Evolutionary conservation across 2,888 invertebrate species (phyloP), one percentile per base, ranked within the genome.

Genomic region (Eupithecia inturbata): DNA sequence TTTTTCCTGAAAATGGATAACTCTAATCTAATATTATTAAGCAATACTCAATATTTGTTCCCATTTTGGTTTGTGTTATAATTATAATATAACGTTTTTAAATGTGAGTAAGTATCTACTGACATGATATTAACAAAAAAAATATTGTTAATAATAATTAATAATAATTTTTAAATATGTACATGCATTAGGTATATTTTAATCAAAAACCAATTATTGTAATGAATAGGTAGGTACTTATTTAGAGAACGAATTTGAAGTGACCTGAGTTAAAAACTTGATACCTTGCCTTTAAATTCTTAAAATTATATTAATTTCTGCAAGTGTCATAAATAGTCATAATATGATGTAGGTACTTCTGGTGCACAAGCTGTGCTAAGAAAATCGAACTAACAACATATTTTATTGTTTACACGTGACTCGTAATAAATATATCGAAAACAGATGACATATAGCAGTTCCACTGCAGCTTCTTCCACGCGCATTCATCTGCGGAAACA

Each of bases 331-430:
- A 39, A 1, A 9, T 36, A 36, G 0, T 5, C 7, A 9, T 36
- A 36, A 36, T 9, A 22, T 62, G 28, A 26, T 7, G 62, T 3
- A 62, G 7, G 62, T 7, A 62, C 62, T 31, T 19, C 28, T 28
- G 31, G 19, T 62, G 28, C 19, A 62, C 33, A 64, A 63, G 63
- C 33, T 63, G n/a, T n/a, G 64, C 12, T 64, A 16, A 22, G 36
- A 64, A 64, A 64, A 64, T 62, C 39, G n/a, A 39, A 26, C 39
- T 41, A 36, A 5, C 63, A n/a, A 64, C 22, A 39, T 36, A 14
- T 36, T 64, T 83, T 85, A 87, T 87, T 87, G 84, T 89, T 88
- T 85, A 85, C 90, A 87, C 85, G 85, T 86, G 82, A 86, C 83
- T 76, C 79, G 84, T 86, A 88, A 64, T 90, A 89, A 85, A 88